Percentiles rank a stretch among this genome's conserved stretches.
Conservation (phyloP, 2,888 invertebrate genomes). For the Deladenus siricidicola region DNA sequence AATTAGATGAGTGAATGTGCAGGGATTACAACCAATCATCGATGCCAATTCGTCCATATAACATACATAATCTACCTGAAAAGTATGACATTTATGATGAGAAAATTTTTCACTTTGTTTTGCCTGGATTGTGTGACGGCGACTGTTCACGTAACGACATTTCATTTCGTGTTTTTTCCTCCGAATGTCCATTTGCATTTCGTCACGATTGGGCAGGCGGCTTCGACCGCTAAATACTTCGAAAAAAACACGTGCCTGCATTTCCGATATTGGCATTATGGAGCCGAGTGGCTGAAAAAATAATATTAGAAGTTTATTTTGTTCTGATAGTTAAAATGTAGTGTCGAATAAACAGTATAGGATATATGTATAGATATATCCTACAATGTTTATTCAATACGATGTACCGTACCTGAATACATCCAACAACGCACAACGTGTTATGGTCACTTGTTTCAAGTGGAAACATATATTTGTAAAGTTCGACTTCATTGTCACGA, state of each 20-base stretch:
- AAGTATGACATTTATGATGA: too few relatives aligned
- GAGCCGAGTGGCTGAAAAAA: slow-evolving; percentile 56
- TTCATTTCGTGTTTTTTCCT: slow-evolving; percentile 42
- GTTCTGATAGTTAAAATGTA: too few relatives aligned
- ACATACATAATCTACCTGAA: slow-evolving; percentile 51
- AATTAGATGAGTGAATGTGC: slow-evolving; percentile 48
- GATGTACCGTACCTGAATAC: slow-evolving; percentile 56
- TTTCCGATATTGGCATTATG: slow-evolving; percentile 57
- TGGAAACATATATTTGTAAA: slow-evolving; percentile 51
- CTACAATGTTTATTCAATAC: too few relatives aligned
- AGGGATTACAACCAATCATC: slow-evolving; percentile 55
- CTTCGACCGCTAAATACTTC: slow-evolving; percentile 30
- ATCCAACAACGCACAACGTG: slow-evolving; percentile 57
- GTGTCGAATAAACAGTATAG: too few relatives aligned
- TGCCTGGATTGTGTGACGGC: slow-evolving; percentile 55
- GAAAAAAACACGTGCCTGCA: slow-evolving; percentile 56
- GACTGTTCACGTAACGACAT: slow-evolving; percentile 30
- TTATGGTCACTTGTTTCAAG: slow-evolving; percentile 41
- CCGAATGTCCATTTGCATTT: slow-evolving; percentile 54
- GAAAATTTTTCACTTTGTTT: too few relatives aligned
- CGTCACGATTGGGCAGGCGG: slow-evolving; percentile 20
- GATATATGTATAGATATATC: too few relatives aligned
- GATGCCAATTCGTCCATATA: slow-evolving; percentile 56
- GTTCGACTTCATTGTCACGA: slow-evolving; percentile 39
- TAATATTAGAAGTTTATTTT: too few relatives aligned